A percentile compares a stretch with the other conserved stretches of the same genome.
These are phyloP conservation scores for Falco cherrug DNA, from an alignment of 2,797 vertebrate genomes.

Conservation along the genomic window DNA sequence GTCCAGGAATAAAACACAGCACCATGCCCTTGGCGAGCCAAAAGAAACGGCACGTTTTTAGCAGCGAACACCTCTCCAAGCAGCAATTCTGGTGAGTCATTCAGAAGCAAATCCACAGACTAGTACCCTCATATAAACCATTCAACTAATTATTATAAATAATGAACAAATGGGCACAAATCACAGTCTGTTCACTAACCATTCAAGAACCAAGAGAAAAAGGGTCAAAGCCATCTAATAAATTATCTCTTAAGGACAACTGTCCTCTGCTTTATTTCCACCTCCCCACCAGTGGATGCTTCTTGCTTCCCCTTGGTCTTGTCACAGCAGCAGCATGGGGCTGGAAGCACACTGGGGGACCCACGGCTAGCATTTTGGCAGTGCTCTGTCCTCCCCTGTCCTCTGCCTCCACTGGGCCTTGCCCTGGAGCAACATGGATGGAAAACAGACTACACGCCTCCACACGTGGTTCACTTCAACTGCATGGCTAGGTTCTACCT, in stretches of 20 bases:
- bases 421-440: background rate
- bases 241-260: background rate
- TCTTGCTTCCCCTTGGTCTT: background rate
- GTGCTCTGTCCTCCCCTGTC: background rate
- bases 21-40: background rate
- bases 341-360: background rate
- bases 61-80: background rate
- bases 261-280: background rate
- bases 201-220: background rate
- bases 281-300: background rate
- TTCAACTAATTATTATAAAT: background rate
- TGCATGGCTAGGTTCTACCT: background rate
- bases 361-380: background rate
- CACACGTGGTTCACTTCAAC: background rate
- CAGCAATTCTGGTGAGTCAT: background rate
- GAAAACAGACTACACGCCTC: background rate
- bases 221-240: background rate
- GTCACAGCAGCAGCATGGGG: accelerated
- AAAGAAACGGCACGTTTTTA: background rate
- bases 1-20: background rate
- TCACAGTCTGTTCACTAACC: background rate
- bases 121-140: background rate
- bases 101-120: background rate
- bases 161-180: background rate
- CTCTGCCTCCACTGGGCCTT: background rate